phyloP scores from a whole-genome alignment of 2,113 vertebrate genomes.

The Puma concolor region DNA sequence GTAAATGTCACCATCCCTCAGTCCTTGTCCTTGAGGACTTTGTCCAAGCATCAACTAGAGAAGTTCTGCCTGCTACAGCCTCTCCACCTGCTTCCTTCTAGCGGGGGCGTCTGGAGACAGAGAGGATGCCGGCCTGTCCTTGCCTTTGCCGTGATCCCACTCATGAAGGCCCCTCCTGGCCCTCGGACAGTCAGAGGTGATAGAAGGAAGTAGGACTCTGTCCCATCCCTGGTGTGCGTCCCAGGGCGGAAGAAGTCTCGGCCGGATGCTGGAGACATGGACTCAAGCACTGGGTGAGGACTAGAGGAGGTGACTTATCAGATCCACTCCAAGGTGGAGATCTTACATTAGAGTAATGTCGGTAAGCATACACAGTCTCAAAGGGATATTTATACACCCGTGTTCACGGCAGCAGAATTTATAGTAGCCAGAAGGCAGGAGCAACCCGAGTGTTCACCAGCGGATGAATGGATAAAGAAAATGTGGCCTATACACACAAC shows the following conservation, averaged over 20 bases:
- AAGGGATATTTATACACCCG: neutral
- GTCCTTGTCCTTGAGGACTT: accelerated
- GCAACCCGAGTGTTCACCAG: too few species aligned
- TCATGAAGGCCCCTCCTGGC: neutral
- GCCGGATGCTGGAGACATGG: accelerated
- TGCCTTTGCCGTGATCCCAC: neutral
- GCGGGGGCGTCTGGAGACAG: accelerated
- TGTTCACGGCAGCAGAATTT: neutral
- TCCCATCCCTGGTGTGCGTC: neutral
- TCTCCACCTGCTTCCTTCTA: neutral
- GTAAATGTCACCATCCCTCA: neutral
- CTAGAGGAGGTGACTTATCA: neutral
- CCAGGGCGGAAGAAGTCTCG: neutral
- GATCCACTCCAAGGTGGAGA: neutral
- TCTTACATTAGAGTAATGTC: neutral
- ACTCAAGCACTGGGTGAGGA: neutral
- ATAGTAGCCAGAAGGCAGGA: neutral
- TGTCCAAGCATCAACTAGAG: neutral
- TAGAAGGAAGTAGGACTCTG: neutral
- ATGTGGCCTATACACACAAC: neutral
- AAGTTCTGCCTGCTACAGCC: neutral
- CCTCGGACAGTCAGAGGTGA: neutral
- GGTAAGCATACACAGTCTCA: neutral
- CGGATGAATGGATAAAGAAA: neutral
- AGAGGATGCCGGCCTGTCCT: accelerated